Conservation (phyloP, 2,113 vertebrate genomes). For the Pholis gunnellus region DNA sequence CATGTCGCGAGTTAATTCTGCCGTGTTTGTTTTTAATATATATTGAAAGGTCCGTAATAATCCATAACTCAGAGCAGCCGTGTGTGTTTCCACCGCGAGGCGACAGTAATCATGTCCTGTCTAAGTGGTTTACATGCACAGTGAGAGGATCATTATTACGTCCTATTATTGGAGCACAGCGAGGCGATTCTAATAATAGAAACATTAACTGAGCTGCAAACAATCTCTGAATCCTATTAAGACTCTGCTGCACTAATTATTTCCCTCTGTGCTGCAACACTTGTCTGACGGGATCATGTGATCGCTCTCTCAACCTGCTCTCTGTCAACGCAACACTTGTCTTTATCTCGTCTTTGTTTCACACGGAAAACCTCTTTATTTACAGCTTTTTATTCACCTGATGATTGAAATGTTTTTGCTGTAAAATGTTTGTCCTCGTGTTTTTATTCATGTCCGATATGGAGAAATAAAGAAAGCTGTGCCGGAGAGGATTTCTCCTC, state of each 20-base stretch:
- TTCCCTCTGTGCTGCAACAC: slow-evolving; percentile 63
- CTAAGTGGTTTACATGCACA: slow-evolving; percentile 40
- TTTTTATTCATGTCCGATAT: too few species aligned
- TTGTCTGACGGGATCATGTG: slow-evolving; percentile 58
- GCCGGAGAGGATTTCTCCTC: not conserved
- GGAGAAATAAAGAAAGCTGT: too few species aligned
- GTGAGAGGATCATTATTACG: slow-evolving; percentile 39
- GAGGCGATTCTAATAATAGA: slow-evolving; percentile 64
- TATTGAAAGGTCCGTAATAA: not conserved
- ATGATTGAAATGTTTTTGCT: not conserved
- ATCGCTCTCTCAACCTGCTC: slow-evolving; percentile 71
- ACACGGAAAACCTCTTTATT: not conserved
- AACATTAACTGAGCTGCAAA: slow-evolving; percentile 54
- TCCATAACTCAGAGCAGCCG: not conserved
- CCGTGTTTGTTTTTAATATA: not conserved
- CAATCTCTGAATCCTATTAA: slow-evolving; percentile 64
- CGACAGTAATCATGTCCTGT: slow-evolving; percentile 3
- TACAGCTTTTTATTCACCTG: not conserved
- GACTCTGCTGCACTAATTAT: slow-evolving; percentile 55
- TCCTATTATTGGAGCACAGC: slow-evolving; percentile 19
- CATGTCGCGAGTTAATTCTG: too few species aligned
- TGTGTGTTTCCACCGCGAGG: not conserved
- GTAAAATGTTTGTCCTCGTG: too few species aligned
- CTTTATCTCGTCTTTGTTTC: slow-evolving; percentile 4
- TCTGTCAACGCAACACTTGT: too few species aligned